Evolutionary conservation across 2,888 invertebrate species (phyloP).

Genomic region (Acanthococcus lagerstroemiae): DNA sequence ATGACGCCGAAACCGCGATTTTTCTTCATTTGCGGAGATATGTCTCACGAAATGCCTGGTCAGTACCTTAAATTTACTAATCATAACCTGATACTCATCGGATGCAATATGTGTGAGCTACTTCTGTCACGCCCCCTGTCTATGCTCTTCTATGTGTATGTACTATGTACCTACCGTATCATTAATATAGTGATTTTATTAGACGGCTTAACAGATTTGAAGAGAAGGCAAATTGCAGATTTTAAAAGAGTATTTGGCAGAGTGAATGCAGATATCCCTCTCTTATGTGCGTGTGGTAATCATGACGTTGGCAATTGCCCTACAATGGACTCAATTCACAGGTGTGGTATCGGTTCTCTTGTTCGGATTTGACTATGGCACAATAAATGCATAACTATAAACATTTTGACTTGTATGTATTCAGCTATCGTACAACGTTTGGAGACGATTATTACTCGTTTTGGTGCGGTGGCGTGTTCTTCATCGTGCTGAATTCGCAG

Average conservation of each 20-base stretch:
- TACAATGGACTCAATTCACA: slow-evolving; percentile 40
- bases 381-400: too few relatives aligned
- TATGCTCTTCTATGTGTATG: too few relatives aligned
- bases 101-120: too few relatives aligned
- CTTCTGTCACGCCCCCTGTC: too few relatives aligned
- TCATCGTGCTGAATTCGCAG: slow-evolving; percentile 46
- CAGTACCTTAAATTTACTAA: too few relatives aligned
- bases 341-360: too few relatives aligned
- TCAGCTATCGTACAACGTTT: slow-evolving; percentile 39
- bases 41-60: slow-evolving; percentile 45
- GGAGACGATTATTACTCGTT: slow-evolving; percentile 47
- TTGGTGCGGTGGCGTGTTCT: slow-evolving; percentile 44
- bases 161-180: too few relatives aligned
- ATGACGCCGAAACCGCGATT: slow-evolving; percentile 45
- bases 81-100: too few relatives aligned
- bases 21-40: slow-evolving; percentile 46
- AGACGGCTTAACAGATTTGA: slow-evolving; percentile 33
- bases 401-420: slow-evolving; percentile 13
- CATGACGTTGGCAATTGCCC: slow-evolving; percentile 47
- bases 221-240: slow-evolving; percentile 42
- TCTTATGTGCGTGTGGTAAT: slow-evolving; percentile 47
- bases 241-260: slow-evolving; percentile 41
- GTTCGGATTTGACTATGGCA: too few relatives aligned
- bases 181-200: background rate
- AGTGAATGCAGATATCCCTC: slow-evolving; percentile 42